Percentiles rank a stretch among this genome's conserved stretches.
phyloP scores from a whole-genome alignment of 2,113 vertebrate species.

The Propithecus coquereli region DNA sequence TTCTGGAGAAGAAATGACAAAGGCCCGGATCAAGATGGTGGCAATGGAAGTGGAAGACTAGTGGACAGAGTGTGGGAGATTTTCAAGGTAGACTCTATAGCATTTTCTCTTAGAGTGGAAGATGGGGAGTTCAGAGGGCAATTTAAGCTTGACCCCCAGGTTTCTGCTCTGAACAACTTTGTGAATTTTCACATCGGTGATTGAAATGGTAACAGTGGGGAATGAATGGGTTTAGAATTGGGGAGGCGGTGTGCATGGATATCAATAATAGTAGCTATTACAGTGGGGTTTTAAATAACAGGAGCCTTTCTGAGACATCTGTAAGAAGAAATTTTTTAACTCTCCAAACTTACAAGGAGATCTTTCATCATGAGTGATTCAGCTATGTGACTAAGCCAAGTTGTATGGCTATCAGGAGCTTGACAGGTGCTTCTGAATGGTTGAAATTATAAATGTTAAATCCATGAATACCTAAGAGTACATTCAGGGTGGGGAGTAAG shows the following conservation, averaged over 20 bases:
- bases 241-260: not conserved
- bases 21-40: not conserved
- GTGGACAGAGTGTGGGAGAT: not conserved
- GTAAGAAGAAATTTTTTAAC: not conserved
- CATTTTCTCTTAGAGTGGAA: not conserved
- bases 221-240: not conserved
- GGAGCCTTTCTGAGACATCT: not conserved
- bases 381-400: not conserved
- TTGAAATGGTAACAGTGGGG: not conserved
- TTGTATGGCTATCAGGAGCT: not conserved
- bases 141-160: not conserved
- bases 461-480: not conserved
- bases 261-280: not conserved
- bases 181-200: not conserved
- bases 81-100: not conserved
- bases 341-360: not conserved
- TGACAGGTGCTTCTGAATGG: not conserved
- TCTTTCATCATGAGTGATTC: conserved; percentile 10
- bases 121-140: not conserved
- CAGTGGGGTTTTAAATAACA: not conserved
- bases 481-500: not conserved
- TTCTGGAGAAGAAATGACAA: not conserved
- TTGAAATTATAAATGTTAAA: not conserved
- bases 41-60: not conserved
- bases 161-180: not conserved